These are phyloP conservation scores for Columba janthina DNA, from an alignment of 2,113 vertebrate species.

Conservation along the genomic window DNA sequence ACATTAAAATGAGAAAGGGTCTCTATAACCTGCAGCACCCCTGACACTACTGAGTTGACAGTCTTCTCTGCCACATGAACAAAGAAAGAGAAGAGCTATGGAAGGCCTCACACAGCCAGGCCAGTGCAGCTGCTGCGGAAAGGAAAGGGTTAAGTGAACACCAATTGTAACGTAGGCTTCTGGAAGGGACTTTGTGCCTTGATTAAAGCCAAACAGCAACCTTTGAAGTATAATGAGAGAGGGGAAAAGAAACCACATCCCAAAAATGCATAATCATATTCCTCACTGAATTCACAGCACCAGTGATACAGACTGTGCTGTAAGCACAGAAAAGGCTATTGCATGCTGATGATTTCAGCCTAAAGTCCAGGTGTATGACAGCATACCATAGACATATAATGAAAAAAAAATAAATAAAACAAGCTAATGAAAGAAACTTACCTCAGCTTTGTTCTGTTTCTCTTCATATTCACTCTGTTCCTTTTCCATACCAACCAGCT, in stretches of 20 bases:
- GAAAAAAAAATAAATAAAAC: not conserved
- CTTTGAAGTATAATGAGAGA: constrained; percentile 34
- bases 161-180: not conserved
- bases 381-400: accelerated
- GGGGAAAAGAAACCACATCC: constrained; percentile 3
- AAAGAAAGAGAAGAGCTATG: not conserved
- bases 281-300: not conserved
- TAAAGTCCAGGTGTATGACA: constrained; percentile 5
- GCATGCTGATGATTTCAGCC: not conserved
- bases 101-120: not conserved
- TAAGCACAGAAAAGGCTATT: not conserved
- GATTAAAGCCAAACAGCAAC: constrained; percentile 26
- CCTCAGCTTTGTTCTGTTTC: constrained; percentile 95
- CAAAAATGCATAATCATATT: not conserved
- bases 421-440: constrained; percentile 49
- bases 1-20: not conserved
- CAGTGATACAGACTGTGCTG: not conserved
- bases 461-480: constrained; percentile 86
- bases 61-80: not conserved
- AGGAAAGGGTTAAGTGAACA: not conserved
- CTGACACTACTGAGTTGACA: not conserved
- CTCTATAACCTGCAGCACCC: not conserved
- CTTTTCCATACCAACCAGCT: constrained; percentile 92
- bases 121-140: not conserved
- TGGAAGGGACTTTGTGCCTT: not conserved